These are phyloP conservation scores for Heliornis fulica DNA, from an alignment of 2,113 vertebrate genomes.

Conservation along the genomic window DNA sequence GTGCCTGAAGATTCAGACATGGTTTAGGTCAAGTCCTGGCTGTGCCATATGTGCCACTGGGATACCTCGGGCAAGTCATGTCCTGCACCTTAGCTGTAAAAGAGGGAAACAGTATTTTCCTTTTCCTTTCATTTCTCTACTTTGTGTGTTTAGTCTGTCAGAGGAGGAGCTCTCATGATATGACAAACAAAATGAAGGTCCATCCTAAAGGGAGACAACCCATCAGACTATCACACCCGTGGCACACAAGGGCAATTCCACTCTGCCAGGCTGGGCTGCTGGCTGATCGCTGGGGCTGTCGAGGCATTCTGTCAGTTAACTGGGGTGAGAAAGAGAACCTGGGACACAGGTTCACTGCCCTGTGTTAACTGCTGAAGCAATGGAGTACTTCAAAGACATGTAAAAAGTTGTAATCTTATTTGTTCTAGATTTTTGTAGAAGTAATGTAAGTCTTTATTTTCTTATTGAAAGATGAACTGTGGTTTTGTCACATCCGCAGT, in stretches of 20 bases:
- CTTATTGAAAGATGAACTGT: background rate
- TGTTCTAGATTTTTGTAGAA: background rate
- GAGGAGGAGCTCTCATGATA: background rate
- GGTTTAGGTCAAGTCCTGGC: background rate
- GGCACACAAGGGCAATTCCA: background rate
- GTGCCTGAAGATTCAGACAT: background rate
- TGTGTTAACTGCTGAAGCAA: background rate
- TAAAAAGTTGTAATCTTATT: background rate
- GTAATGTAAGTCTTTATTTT: background rate
- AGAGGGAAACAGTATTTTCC: background rate
- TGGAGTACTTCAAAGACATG: background rate
- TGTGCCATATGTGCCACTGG: background rate
- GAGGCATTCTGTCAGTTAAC: background rate
- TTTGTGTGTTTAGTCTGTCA: background rate
- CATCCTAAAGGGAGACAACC: background rate
- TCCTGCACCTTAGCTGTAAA: background rate
- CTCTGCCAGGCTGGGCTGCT: background rate
- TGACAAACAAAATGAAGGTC: background rate
- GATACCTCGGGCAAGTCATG: background rate
- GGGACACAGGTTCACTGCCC: background rate
- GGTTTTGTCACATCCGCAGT: background rate
- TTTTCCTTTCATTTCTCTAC: background rate
- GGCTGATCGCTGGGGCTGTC: background rate
- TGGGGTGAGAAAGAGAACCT: background rate
- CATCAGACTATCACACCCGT: rapidly evolving